These are phyloP conservation scores for Rhyacichthys aspro DNA, from an alignment of 2,797 vertebrate genomes.

Conservation along the genomic window DNA sequence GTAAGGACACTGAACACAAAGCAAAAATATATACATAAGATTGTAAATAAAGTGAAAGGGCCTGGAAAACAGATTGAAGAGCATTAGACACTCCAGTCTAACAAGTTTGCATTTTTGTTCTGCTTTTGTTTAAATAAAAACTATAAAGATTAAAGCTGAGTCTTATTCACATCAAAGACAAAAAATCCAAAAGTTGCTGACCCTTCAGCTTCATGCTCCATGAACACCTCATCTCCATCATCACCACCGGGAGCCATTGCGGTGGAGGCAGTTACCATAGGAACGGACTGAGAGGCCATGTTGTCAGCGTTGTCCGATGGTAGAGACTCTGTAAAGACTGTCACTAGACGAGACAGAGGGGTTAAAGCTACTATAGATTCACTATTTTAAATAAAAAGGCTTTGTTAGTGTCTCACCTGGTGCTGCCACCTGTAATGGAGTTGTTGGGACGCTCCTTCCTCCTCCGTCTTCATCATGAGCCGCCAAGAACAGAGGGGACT, in stretches of 20 bases:
- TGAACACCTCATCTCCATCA: conserved; percentile 95
- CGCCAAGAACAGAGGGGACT: conserved; percentile 94
- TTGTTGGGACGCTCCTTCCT: conserved; percentile 95
- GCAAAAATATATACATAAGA: too few relatives aligned
- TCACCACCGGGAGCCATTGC: conserved; percentile 83
- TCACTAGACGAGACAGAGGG: conserved; percentile 79
- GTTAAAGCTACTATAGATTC: not conserved
- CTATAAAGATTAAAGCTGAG: too few relatives aligned
- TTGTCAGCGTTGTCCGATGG: conserved; percentile 88
- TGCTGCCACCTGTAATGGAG: conserved; percentile 93
- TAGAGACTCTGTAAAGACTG: conserved; percentile 92
- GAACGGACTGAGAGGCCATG: conserved; percentile 95
- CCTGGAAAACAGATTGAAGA: too few relatives aligned
- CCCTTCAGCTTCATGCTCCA: conserved; percentile 94
- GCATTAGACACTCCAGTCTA: too few relatives aligned
- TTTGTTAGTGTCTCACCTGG: conserved; percentile 80
- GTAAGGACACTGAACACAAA: not conserved
- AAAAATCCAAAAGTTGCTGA: conserved; percentile 36
- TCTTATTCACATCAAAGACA: not conserved
- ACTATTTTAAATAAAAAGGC: not conserved
- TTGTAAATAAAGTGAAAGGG: too few relatives aligned
- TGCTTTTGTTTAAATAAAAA: too few relatives aligned
- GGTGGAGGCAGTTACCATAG: conserved; percentile 94
- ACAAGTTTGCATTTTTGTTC: too few relatives aligned
- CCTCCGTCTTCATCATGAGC: conserved; percentile 95